Percentiles rank a stretch among this genome's conserved stretches.
Conservation (phyloP, 2,888 invertebrate species). For the Galeruca laticollis region DNA sequence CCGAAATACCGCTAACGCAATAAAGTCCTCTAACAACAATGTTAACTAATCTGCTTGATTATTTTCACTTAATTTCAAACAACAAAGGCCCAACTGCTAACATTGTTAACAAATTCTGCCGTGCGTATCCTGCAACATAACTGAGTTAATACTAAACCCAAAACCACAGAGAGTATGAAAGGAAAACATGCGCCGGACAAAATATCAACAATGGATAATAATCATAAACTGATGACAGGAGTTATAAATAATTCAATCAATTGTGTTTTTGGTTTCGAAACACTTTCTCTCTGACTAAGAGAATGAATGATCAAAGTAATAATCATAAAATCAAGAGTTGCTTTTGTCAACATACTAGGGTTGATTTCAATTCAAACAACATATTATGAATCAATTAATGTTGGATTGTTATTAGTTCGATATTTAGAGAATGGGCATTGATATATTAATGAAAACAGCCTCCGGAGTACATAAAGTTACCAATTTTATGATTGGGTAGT, state of each 20-base stretch:
- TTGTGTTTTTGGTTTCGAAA: slow-evolving; percentile 13
- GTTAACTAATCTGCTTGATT: slow-evolving; percentile 19
- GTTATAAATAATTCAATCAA: slow-evolving; percentile 18
- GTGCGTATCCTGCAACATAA: slow-evolving; percentile 17
- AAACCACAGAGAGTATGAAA: slow-evolving; percentile 6
- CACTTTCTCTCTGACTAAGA: slow-evolving; percentile 1
- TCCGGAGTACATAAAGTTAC: no score
- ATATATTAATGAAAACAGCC: no score
- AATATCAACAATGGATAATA: slow-evolving; percentile 8
- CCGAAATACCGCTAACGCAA: background rate
- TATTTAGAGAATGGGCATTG: no score
- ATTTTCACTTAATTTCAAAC: slow-evolving; percentile 21
- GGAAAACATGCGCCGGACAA: slow-evolving; percentile 8
- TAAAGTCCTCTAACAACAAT: slow-evolving; percentile 6
- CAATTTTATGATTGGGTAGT: no score
- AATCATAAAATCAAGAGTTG: no score
- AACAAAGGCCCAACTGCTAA: slow-evolving; percentile 10
- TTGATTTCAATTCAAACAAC: no score
- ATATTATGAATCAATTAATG: no score
- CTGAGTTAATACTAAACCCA: slow-evolving; percentile 15
- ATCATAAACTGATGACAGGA: slow-evolving; percentile 11
- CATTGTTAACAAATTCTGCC: slow-evolving; percentile 14
- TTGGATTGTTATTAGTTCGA: no score
- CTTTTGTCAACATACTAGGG: no score
- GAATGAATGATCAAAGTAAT: background rate